Evolutionary conservation across 2,888 invertebrate species (phyloP).

Genomic region (Thecophora atra): DNA sequence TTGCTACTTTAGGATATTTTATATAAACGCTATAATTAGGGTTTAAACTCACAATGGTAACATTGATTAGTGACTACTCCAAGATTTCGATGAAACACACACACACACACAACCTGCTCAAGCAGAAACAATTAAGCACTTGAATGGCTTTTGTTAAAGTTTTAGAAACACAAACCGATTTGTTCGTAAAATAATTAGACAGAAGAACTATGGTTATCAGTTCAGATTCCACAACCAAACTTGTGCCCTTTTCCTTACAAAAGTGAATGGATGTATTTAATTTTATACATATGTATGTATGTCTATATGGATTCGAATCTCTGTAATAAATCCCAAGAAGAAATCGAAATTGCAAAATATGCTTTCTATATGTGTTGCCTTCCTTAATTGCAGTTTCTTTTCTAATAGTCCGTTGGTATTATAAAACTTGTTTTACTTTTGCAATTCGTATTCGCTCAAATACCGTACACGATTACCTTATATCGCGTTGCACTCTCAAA

Average conservation of each 20-base stretch:
- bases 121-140: background rate
- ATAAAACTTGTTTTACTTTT: background rate
- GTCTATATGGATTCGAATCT: background rate
- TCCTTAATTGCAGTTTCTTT: background rate
- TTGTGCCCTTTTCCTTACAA: background rate
- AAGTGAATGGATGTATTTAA: no score
- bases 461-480: background rate
- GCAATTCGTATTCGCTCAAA: background rate
- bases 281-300: no score
- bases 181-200: background rate
- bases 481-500: conserved; percentile 10
- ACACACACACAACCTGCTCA: no score
- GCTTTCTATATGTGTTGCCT: background rate
- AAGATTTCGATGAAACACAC: no score
- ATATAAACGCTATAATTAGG: no score
- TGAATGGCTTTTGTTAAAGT: background rate
- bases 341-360: background rate
- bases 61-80: no score
- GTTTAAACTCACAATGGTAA: no score
- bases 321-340: background rate
- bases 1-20: background rate
- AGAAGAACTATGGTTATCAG: background rate
- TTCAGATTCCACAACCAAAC: background rate
- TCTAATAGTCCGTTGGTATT: background rate
- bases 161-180: background rate